Evolutionary conservation across 2,113 vertebrate species (phyloP), one percentile per base, ranked within the genome.

Genomic region (Cavia aperea): DNA sequence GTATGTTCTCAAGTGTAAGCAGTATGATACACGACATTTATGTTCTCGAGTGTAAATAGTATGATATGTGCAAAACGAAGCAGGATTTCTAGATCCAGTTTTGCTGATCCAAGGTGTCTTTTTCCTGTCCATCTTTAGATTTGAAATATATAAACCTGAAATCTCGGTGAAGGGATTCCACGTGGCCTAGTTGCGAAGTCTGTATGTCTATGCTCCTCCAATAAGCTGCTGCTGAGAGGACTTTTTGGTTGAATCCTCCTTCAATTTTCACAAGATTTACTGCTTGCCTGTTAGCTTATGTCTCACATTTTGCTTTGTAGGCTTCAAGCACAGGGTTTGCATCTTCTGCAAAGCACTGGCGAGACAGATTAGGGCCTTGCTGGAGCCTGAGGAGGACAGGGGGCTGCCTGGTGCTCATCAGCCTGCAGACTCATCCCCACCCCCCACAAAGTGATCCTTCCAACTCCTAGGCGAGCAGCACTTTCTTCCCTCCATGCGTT

Each of bases 201-300:
- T 63, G 26, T 26, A 58, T 8, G 75, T 81, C 85, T 60, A 63
- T 11, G 73, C 86, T 78, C 56, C 81, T 88, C 85, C 81, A 89
- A 86, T 86, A 51, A 62, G n/a, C 81, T 84, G 51, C 49, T 87
- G 26, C 51, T 6, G 23, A 39, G 54, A 86, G 86, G 77, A 21
- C 77, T 68, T 91, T 85, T 82, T 73, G 8, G 75, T 88, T 94
- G 95, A 29, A 88, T 92, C 75, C 73, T 51, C 49, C 49, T 94
- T 93, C 66, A 66, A 91, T 86, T 96, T 90, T 77, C 39, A 79
- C 65, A 90, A 90, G 68, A 10, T 94, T 92, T 93, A 91, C 68
- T 93, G 46, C 46, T 92, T 93, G 72, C 89, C 79, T 81, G 56
- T 93, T 79, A 87, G 84, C 54, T 91, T 86, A 91, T 91, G 95